Evolutionary conservation across 1,140 invertebrate species (phyloP), one percentile per base, ranked within the genome.

Genomic region (Sinella curviseta): DNA sequence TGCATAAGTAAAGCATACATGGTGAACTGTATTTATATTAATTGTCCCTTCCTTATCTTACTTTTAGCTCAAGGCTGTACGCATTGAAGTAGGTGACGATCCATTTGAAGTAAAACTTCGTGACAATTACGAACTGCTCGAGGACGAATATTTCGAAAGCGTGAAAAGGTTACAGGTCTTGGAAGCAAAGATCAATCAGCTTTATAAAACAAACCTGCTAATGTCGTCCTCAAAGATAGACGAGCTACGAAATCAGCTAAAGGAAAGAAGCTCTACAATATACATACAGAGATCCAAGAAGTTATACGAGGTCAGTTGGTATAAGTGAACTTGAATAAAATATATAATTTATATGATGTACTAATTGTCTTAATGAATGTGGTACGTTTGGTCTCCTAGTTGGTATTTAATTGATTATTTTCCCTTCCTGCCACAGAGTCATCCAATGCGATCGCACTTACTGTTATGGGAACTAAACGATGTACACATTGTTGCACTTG

Each of bases 61-160:
- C 0, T 12, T 86, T 73, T 81, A 93, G 92, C 90, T 94, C 26
- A 93, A 93, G 85, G 93, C 93, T 83, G 92, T 96, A 85, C 85
- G 93, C 1, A 91, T 99, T 78, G 95, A 98, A 88, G 92, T 99
- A 86, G 94, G 93, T 81, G 98, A 99, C 87, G 97, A 99, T 91
- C 96, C 97, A 0, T 99, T 99, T 86, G 97, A 99, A 89, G 96
- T 99, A 0, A 96, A 95, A 85, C 88, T 99, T 1, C 90, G 96
- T 0, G 95, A 98, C 84, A 99, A 98, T 87, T 99, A 97, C 86
- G 97, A 98, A 85, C 88, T 99, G 0, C 85, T 98, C 28, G 96
- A 96, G 85, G 97, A 99, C 86, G 98, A 99, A 87, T 97, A 97
- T 84, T 93, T 95, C 84, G 97, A 99, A 85, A 96, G 94, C 85